Percentiles rank a stretch among this genome's conserved stretches.
Evolutionary conservation across 2,113 vertebrate genomes (phyloP).

Genomic region (human (Homo sapiens)): GRCh38 chr17:32803501-32804000

Average conservation of each 20-base stretch:
- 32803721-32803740: conserved; percentile 76
- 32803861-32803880: neutral
- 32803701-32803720: neutral
- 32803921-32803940: neutral
- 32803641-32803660: conserved; percentile 72
- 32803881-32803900: conserved; percentile 45
- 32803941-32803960: neutral
- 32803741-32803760: conserved; percentile 83
- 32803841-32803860: neutral
- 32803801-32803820: conserved; percentile 75
- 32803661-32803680: conserved; percentile 45
- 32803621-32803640: conserved; percentile 69
- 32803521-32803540: conserved; percentile 7
- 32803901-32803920: conserved; percentile 16
- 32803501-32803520: neutral
- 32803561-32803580: neutral
- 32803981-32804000: neutral
- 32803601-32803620: conserved; percentile 19
- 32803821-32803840: neutral
- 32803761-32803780: conserved; percentile 72
- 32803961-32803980: neutral
- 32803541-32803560: neutral
- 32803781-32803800: conserved; percentile 76
- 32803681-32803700: conserved; percentile 75
- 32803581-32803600: conserved; percentile 21